Evolutionary conservation across 1,140 invertebrate species (phyloP), one percentile per base, ranked within the genome.

Genomic region (Lanistes nyassanus): DNA sequence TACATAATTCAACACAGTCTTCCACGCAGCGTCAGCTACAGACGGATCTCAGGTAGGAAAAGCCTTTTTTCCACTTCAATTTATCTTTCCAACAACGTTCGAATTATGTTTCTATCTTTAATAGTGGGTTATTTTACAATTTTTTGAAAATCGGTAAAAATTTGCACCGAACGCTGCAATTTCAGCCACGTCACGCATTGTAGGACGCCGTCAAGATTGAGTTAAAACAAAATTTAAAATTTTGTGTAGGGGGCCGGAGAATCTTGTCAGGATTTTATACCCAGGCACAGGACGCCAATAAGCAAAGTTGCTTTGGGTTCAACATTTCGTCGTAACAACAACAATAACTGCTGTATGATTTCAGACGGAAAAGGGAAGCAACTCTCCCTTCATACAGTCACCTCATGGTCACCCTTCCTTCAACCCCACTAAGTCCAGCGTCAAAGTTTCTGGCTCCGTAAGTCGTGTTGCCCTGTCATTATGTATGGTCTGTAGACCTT

Each of bases 321-420:
- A 19, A 37, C 36, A 21, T 21, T 34, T 71, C 31, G 42, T 23
- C 31, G 6, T 69, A 51, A 56, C 23, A 34, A 56, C 23, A 34
- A 31, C 51, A 37, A 65, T 21, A 23, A 53, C 16, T 42, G 34
- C 36, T 70, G 26, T 60, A 74, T 60, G 29, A 34, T 56, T 34
- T 67, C 64, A 64, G 62, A 51, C 64, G 76, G 71, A 74, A 16
- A 75, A 83, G 75, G 76, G 70, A 51, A 77, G 78, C 39, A 81
- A 76, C 74, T 79, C 65, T 58, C 96, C 97, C 53, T 98, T 98
- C 89, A 91, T 96, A 53, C 92, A 94, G 81, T 95, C 95, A 67
- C 92, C 94, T 74, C 96, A 96, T 92, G 95, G 96, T 31, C 96
- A 98, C 91, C 95, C 96, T 55, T 93, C 94, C 77, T 98, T 98